These are phyloP conservation scores for Fringilla coelebs DNA, from an alignment of 2,797 vertebrate genomes.

Conservation along the genomic window DNA sequence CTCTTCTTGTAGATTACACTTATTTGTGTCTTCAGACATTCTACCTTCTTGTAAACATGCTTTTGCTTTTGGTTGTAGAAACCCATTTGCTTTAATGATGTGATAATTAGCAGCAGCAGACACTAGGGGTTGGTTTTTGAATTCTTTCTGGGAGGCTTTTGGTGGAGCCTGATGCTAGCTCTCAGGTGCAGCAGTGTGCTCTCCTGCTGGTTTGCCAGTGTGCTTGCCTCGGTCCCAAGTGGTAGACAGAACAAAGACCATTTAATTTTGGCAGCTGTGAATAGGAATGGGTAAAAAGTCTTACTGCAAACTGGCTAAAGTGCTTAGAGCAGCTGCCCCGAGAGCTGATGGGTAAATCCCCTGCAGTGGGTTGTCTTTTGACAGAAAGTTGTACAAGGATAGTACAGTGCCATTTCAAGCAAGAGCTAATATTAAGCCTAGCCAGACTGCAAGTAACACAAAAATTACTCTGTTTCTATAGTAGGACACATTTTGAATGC, in stretches of 20 bases:
- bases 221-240: background rate
- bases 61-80: slow-evolving; percentile 3
- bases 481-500: background rate
- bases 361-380: background rate
- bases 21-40: slow-evolving; percentile 28
- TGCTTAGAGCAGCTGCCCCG: background rate
- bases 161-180: background rate
- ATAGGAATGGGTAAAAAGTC: background rate
- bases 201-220: background rate
- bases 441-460: background rate
- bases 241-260: background rate
- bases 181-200: background rate
- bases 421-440: background rate
- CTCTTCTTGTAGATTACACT: slow-evolving; percentile 11
- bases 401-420: background rate
- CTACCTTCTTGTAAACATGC: background rate
- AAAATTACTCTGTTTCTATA: background rate
- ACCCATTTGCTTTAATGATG: background rate
- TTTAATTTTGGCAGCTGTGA: background rate
- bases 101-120: background rate
- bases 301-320: background rate
- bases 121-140: background rate
- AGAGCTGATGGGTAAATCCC: background rate
- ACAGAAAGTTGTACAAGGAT: background rate
- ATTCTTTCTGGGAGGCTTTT: background rate